A percentile compares a stretch with the other conserved stretches of the same genome.
Evolutionary conservation across 2,113 vertebrate genomes (phyloP).

Genomic region (Gallinago undulata): DNA sequence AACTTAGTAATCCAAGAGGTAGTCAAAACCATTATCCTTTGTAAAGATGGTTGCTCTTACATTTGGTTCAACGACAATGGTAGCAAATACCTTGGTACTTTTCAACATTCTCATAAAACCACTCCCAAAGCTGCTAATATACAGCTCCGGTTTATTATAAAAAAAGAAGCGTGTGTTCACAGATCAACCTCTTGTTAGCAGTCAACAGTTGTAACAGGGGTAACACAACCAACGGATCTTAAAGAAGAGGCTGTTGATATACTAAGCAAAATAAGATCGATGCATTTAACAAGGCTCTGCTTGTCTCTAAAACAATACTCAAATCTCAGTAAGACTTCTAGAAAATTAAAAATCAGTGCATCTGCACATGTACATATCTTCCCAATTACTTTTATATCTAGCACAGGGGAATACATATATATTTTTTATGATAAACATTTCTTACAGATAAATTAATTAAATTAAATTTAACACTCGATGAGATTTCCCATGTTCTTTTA

Average conservation of each 20-base stretch:
- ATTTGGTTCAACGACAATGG: conserved; percentile 56
- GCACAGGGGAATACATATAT: conserved; percentile 79
- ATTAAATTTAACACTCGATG: conserved; percentile 82
- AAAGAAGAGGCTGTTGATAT: conserved; percentile 67
- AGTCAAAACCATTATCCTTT: conserved; percentile 66
- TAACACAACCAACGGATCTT: conserved; percentile 66
- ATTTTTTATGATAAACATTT: conserved; percentile 84
- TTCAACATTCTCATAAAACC: conserved; percentile 56
- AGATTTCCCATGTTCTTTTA: conserved; percentile 76
- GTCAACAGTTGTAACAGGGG: conserved; percentile 54
- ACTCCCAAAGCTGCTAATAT: neutral
- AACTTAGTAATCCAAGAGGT: conserved; percentile 76
- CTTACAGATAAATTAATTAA: conserved; percentile 88
- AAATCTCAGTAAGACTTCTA: conserved; percentile 79
- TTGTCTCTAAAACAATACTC: conserved; percentile 72
- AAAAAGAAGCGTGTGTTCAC: neutral
- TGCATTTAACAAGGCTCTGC: conserved; percentile 67
- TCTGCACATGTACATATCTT: conserved; percentile 72
- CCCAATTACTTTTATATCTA: conserved; percentile 75
- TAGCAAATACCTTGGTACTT: conserved; percentile 54
- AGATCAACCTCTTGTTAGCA: conserved; percentile 62
- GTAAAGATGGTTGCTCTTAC: conserved; percentile 53
- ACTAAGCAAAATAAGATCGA: conserved; percentile 58
- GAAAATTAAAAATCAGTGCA: conserved; percentile 76
- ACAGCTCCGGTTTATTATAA: conserved; percentile 35